Evolutionary conservation across 1,140 invertebrate species (phyloP).

Genomic region (Onthophagus taurus): DNA sequence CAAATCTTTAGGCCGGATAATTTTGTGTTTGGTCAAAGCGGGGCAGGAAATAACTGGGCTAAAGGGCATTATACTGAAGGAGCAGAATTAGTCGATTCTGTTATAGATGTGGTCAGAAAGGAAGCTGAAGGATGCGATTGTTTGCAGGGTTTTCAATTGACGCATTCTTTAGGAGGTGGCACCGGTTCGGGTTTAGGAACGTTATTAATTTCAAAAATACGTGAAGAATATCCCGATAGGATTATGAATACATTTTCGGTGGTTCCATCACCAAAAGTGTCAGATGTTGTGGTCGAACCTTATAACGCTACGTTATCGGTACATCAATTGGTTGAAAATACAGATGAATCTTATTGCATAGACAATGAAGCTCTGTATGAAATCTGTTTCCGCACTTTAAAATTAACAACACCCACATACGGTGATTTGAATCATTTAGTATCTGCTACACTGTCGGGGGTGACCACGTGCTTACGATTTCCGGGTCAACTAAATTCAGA

Average conservation of each 20-base stretch:
- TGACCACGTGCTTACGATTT: conserved; percentile 77
- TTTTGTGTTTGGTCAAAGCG: conserved; percentile 74
- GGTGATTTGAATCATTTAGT: conserved; percentile 78
- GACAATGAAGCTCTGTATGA: conserved; percentile 89
- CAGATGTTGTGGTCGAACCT: conserved; percentile 82
- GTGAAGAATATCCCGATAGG: conserved; percentile 84
- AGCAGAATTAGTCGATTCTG: conserved; percentile 79
- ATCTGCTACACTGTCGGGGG: conserved; percentile 78
- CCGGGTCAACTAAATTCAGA: conserved; percentile 83
- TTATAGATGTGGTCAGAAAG: conserved; percentile 76
- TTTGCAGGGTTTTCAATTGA: conserved; percentile 82
- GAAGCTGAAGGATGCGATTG: conserved; percentile 87
- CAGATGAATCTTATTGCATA: conserved; percentile 81
- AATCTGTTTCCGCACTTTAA: conserved; percentile 86
- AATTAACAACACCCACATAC: conserved; percentile 80
- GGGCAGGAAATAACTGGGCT: conserved; percentile 76
- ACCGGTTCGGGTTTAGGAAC: conserved; percentile 88
- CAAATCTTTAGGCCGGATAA: conserved; percentile 83
- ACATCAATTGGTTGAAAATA: conserved; percentile 82
- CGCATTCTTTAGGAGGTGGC: conserved; percentile 74
- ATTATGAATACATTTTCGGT: conserved; percentile 91
- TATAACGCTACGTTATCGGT: conserved; percentile 87
- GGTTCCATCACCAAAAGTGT: conserved; percentile 84
- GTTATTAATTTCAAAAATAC: conserved; percentile 73
- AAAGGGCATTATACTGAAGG: conserved; percentile 92